Conservation (phyloP, 2,888 invertebrate genomes). For the Tethea ocularis region DNA sequence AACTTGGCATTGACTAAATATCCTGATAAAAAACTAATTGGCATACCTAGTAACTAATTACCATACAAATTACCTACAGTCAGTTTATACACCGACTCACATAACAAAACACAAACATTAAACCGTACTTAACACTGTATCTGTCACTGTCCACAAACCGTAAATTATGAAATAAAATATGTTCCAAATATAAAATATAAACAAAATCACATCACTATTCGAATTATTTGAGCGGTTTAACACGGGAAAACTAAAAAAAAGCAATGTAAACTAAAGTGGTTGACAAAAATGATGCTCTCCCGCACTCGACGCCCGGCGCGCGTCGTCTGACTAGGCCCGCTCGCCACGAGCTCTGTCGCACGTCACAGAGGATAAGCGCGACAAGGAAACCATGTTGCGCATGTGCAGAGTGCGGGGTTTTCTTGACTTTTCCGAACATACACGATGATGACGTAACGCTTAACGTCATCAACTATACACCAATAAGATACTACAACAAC, state of each 20-base stretch:
- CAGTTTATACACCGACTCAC: conserved; percentile 41
- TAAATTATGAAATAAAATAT: conserved; percentile 5
- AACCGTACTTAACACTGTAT: conserved; percentile 12
- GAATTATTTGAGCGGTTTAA: conserved; percentile 20
- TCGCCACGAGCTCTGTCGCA: conserved; percentile 44
- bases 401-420: conserved; percentile 70
- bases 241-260: conserved; percentile 16
- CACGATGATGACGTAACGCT: conserved; percentile 49
- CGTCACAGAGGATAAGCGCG: conserved; percentile 47
- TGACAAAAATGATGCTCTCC: conserved; percentile 55
- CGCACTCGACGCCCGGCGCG: conserved; percentile 62
- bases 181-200: not conserved
- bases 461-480: conserved; percentile 33
- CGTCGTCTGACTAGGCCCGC: conserved; percentile 58
- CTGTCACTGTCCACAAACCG: conserved; percentile 16
- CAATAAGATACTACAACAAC: not conserved
- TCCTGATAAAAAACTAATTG: conserved; percentile 48
- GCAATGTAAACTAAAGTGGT: conserved; percentile 27
- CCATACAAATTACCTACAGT: conserved; percentile 56
- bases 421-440: conserved; percentile 62
- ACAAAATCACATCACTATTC: conserved; percentile 14
- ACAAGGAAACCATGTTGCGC: conserved; percentile 72
- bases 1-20: conserved; percentile 68
- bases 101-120: conserved; percentile 29
- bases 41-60: conserved; percentile 57